Evolutionary conservation across 23 tunicate genomes (phyloP), one percentile per base, ranked within the genome.

Genomic region (Oikopleura vanhoeffeni): DNA sequence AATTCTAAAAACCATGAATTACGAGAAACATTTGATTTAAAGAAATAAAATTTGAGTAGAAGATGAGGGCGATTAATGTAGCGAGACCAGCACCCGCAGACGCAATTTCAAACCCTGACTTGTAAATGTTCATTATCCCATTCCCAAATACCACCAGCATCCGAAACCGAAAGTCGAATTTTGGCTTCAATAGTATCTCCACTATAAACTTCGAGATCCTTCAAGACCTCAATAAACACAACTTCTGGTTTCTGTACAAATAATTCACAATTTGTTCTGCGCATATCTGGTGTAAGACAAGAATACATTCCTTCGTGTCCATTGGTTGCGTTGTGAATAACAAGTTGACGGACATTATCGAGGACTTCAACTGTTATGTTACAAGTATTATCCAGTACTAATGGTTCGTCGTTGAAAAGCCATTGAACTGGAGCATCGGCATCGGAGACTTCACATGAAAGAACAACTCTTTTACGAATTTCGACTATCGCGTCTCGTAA

Each of bases 141-240:
- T 71, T 71, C 79, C 79, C 79, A 71, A 38, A 24, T 71, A 71
- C 79, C 79, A 3, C 79, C 79, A 71, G 79, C 79, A 38, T 71
- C 79, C 34, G 79, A 18, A 38, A 71, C 79, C 3, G 79, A 71
- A 33, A 71, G 35, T 18, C 79, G 79, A 38, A 71, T 71, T 71
- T 71, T 71, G 79, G 79, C 79, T 13, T 30, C 35, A 30, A 71
- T 32, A 4, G 34, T 24, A 30, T 71, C 79, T 24, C 79, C 79
- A 28, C 27, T 30, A 32, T 13, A 71, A 30, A 18, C 27, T 71
- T 71, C 79, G 18, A 8, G 64, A 49, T 49, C 64, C 64, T 8
- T 49, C 64, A 49, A 49, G 64, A 13, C 4, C 38, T 71, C 79
- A 38, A 71, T 71, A 30, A 71, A 71, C 32, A 18, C 4, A 13